A percentile compares a stretch with the other conserved stretches of the same genome.
phyloP scores from a whole-genome alignment of 2,888 invertebrate species.

The Lepidocyrtoides sp. region DNA sequence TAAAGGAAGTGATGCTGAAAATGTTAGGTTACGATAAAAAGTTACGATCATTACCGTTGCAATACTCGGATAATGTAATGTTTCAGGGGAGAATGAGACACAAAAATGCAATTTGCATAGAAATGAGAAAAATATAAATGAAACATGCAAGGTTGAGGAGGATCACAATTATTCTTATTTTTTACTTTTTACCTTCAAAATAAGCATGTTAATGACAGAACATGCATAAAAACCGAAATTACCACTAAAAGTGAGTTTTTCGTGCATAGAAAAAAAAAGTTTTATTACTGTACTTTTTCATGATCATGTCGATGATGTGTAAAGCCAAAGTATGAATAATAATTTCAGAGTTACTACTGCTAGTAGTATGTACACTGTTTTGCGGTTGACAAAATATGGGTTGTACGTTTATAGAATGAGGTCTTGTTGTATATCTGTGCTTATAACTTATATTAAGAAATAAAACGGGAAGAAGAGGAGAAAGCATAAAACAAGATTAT shows the following conservation, averaged over 20 bases:
- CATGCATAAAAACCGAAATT: background rate
- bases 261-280: background rate
- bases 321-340: background rate
- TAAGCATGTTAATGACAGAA: background rate
- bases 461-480: background rate
- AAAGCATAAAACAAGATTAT: background rate
- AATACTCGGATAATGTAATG: background rate
- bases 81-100: background rate
- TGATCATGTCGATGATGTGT: background rate
- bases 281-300: background rate
- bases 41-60: background rate
- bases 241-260: background rate
- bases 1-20: background rate
- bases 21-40: background rate
- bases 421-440: no score
- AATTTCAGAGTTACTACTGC: no score
- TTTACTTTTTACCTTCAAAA: conserved; percentile 10
- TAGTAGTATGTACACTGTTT: no score
- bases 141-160: background rate
- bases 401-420: background rate
- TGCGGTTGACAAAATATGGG: background rate
- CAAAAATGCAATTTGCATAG: background rate
- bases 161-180: background rate
- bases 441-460: background rate
- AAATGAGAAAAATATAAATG: no score